These are phyloP conservation scores for Ormia ochracea DNA, from an alignment of 2,888 invertebrate genomes.

Conservation along the genomic window DNA sequence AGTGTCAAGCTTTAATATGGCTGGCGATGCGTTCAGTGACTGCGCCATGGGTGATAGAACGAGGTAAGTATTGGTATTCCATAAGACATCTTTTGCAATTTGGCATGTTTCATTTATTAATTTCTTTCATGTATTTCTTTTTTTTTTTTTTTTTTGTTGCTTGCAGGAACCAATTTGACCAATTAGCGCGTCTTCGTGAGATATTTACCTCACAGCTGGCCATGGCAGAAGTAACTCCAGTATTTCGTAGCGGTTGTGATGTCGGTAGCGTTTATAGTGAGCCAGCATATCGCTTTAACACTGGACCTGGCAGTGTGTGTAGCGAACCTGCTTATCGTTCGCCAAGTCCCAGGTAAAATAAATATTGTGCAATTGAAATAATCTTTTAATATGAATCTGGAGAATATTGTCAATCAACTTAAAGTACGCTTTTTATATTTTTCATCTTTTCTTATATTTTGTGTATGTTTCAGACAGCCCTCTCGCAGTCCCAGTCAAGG, in stretches of 20 bases:
- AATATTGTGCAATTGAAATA: neutral
- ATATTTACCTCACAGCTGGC: constrained; percentile 87
- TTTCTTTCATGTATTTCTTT: too few species aligned
- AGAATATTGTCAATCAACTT: neutral
- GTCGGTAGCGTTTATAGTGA: constrained; percentile 77
- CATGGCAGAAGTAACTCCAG: constrained; percentile 84
- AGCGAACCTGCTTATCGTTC: constrained; percentile 88
- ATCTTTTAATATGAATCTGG: neutral
- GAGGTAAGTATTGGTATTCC: constrained; percentile 69
- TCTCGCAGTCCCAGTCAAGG: constrained; percentile 77
- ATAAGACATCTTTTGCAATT: neutral
- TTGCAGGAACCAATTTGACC: constrained; percentile 82
- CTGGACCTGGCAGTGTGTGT: constrained; percentile 87
- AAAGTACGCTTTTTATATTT: neutral
- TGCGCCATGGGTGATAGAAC: constrained; percentile 76
- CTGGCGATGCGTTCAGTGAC: constrained; percentile 77
- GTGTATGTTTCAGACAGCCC: constrained; percentile 67
- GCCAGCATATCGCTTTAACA: constrained; percentile 76
- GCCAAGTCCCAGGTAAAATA: constrained; percentile 76
- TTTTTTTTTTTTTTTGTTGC: neutral
- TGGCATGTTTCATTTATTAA: too few species aligned
- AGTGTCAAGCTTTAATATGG: constrained; percentile 86
- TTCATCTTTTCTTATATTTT: neutral
- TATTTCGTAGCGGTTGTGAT: constrained; percentile 78
- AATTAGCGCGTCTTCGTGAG: constrained; percentile 88